phyloP scores from a whole-genome alignment of 1,140 invertebrate genomes.

The Venturia canescens region DNA sequence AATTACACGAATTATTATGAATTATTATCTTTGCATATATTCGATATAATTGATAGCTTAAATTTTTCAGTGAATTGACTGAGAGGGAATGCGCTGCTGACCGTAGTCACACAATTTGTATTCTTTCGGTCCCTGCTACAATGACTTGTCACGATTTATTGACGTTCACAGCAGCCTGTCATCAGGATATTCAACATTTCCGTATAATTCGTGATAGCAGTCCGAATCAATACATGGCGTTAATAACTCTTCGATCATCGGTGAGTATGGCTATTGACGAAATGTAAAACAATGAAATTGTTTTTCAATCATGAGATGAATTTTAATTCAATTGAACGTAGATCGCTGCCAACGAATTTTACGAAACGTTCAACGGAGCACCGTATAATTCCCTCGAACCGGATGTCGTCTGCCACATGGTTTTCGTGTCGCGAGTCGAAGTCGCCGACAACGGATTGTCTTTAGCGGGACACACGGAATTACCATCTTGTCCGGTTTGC shows the following conservation, averaged over 20 bases:
- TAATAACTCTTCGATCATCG: constrained; percentile 89
- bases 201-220: constrained; percentile 91
- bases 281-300: neutral
- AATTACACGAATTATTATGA: too few relatives aligned
- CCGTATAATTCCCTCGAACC: constrained; percentile 96
- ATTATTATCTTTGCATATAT: too few relatives aligned
- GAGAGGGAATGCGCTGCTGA: constrained; percentile 82
- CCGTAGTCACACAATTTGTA: constrained; percentile 91
- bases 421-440: constrained; percentile 97
- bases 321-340: constrained; percentile 72
- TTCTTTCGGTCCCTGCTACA: constrained; percentile 94
- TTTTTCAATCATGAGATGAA: neutral
- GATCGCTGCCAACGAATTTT: constrained; percentile 93
- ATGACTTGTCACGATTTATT: constrained; percentile 96
- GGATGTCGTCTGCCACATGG: constrained; percentile 92
- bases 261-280: constrained; percentile 70
- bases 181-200: constrained; percentile 92
- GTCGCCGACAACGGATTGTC: constrained; percentile 85
- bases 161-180: constrained; percentile 96
- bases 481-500: constrained; percentile 98
- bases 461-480: constrained; percentile 90
- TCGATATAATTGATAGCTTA: neutral
- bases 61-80: constrained; percentile 79
- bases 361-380: constrained; percentile 93
- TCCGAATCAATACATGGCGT: constrained; percentile 98